Evolutionary conservation across 2,113 vertebrate genomes (phyloP).

Genomic region (Siniperca chuatsi): DNA sequence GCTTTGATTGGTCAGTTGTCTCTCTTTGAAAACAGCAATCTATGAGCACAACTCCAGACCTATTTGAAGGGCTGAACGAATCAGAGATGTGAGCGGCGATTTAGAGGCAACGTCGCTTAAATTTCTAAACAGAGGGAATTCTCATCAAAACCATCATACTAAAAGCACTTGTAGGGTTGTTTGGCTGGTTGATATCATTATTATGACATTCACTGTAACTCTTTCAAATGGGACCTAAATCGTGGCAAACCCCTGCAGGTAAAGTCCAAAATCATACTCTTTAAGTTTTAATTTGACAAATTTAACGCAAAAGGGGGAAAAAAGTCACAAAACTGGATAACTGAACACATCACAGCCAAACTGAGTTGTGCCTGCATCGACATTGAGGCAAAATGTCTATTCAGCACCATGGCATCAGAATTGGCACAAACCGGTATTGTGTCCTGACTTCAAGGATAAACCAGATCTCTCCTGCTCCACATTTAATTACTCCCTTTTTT

Average conservation of each 20-base stretch:
- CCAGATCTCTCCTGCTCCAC: background rate
- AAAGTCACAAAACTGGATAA: background rate
- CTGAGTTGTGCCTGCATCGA: background rate
- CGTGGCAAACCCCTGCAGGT: background rate
- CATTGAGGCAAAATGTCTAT: background rate
- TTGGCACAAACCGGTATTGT: constrained; percentile 21
- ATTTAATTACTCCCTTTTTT: constrained; percentile 35
- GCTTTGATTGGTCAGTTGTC: too few species aligned
- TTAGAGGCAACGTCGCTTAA: background rate
- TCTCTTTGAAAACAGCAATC: too few species aligned
- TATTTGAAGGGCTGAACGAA: background rate
- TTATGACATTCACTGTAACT: background rate
- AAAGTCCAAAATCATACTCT: background rate
- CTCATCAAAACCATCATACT: background rate
- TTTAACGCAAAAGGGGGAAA: background rate
- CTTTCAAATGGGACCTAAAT: background rate
- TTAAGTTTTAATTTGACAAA: background rate
- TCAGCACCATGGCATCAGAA: constrained; percentile 1
- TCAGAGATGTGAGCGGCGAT: background rate
- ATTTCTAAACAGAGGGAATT: background rate
- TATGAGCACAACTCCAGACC: background rate
- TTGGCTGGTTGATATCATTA: background rate
- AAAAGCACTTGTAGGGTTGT: background rate
- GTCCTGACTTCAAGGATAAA: constrained; percentile 49
- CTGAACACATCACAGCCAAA: constrained; percentile 9